A percentile compares a stretch with the other conserved stretches of the same genome.
Conservation (phyloP, 53 echinoderm and acorn worm genomes). For the Temnopleurus reevesii region DNA sequence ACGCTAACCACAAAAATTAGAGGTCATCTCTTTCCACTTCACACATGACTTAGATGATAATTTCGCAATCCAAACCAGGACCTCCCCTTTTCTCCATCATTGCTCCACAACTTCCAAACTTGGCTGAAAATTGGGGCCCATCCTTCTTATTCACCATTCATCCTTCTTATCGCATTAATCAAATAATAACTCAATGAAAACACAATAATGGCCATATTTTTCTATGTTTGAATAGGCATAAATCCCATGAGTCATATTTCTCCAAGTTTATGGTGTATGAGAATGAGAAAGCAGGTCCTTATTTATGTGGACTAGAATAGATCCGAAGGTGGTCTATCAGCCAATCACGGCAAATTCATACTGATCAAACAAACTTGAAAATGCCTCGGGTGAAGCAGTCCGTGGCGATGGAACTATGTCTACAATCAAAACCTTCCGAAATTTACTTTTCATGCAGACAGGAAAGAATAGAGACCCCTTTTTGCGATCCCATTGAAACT, state of each 20-base stretch:
- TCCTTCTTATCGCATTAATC: neutral
- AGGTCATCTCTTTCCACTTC: neutral
- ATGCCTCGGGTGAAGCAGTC: conserved; percentile 8
- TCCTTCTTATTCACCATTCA: conserved; percentile 18
- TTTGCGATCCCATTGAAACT: neutral
- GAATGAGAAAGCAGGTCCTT: conserved; percentile 22
- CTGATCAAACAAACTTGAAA: conserved; percentile 1
- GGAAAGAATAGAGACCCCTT: conserved; percentile 3
- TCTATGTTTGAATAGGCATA: neutral
- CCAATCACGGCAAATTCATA: conserved; percentile 9
- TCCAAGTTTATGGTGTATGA: neutral
- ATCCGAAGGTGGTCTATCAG: conserved; percentile 10
- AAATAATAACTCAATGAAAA: neutral
- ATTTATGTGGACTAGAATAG: neutral
- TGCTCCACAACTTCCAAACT: neutral
- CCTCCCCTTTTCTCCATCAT: conserved; percentile 15
- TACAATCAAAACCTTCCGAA: neutral
- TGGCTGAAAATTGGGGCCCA: conserved; percentile 21
- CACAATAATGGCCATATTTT: neutral
- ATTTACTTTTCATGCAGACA: conserved; percentile 31
- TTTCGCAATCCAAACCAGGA: neutral
- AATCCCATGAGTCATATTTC: conserved; percentile 41
- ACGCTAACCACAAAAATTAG: neutral
- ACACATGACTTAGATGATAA: neutral
- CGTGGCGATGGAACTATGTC: neutral